phyloP scores from a whole-genome alignment of 2,113 vertebrate genomes.

The Brienomyrus longianalis region DNA sequence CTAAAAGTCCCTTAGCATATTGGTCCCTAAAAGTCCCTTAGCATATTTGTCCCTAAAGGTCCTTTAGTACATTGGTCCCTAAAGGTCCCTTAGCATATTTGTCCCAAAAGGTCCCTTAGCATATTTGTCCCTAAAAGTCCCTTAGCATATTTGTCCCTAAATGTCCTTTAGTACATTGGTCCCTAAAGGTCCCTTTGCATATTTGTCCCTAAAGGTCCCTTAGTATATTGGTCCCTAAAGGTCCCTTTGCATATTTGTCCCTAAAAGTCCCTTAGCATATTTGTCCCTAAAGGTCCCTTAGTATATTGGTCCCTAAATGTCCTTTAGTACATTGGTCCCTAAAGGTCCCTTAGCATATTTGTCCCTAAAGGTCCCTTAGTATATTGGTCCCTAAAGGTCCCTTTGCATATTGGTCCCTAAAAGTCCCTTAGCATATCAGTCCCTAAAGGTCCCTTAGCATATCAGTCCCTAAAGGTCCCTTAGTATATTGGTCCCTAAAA shows the following conservation, averaged over 20 bases:
- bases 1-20: not conserved
- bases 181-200: not conserved
- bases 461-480: not conserved
- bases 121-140: not conserved
- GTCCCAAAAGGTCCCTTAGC: no score
- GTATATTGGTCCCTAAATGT: no score
- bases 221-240: no score
- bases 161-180: not conserved
- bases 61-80: not conserved
- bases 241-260: no score
- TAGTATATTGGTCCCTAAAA: not conserved
- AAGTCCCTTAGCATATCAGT: no score
- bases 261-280: no score
- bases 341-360: not conserved
- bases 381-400: not conserved
- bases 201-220: not conserved
- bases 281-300: not conserved
- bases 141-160: no score
- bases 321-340: not conserved
- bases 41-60: not conserved
- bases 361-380: no score
- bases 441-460: no score
- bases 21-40: not conserved
- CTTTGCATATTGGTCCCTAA: not conserved
- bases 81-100: no score